Base-by-base conservation (phyloP, 2,797 vertebrate genomes). In the Philypnodon macrostomus region DNA sequence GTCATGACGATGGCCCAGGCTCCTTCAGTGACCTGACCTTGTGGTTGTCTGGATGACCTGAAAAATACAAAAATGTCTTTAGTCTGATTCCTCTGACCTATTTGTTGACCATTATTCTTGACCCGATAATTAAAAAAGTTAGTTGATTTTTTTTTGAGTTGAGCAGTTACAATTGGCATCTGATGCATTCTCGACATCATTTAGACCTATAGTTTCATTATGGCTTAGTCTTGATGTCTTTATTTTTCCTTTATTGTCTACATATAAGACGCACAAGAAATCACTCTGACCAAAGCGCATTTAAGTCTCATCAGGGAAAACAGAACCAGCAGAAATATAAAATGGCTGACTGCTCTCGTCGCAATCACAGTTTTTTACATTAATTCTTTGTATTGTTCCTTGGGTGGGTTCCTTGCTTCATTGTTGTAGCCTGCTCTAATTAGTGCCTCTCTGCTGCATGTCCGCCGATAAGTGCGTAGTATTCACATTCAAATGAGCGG, bases 311-410 rank as follows among this genome's bases (percentile, higher is more conserved):
- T n/a, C n/a, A n/a, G n/a, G n/a, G n/a, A n/a, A n/a, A n/a, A n/a
- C n/a, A n/a, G n/a, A n/a, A n/a, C n/a, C n/a, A 55, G 30, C 58
- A n/a, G 49, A 75, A 70, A 75, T 67, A 61, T 71, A 73, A 80
- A 81, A 81, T 41, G 57, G 64, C 65, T 62, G 79, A 67, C 64
- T 74, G 67, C 66, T 58, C 71, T 60, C 1, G 3, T 63, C 35
- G 53, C 85, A 73, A 85, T 81, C 74, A 75, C 74, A n/a, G n/a
- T 39, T 26, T 74, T 68, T 74, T 68, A 80, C 76, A 80, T 81
- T 75, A 72, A 83, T 83, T 85, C 58, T 63, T 70, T 80, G 69
- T 71, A 73, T 70, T 62, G 79, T 64, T 77, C 75, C 74, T 71
- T 47, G 68, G 71, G 73, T n/a, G 75, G 61, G 63, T 72, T 67